phyloP scores from a whole-genome alignment of 2,888 invertebrate species.

The Tachina fera region DNA sequence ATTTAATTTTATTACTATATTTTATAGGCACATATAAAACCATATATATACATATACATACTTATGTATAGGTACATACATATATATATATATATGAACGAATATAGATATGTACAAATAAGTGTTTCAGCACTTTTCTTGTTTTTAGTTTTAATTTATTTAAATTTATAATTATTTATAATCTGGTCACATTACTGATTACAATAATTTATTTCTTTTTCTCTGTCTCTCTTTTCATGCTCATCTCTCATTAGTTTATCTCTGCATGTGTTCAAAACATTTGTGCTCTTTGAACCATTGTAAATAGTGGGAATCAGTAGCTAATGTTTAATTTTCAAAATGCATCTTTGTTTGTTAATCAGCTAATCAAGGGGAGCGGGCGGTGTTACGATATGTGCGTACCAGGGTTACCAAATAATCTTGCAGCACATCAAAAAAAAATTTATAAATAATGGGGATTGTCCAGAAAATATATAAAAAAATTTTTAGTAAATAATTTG shows the following conservation, averaged over 20 bases:
- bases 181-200: conserved; percentile 11
- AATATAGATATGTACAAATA: too few species aligned
- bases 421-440: not conserved
- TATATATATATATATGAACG: not conserved
- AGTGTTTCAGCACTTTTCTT: too few species aligned
- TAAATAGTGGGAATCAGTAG: conserved; percentile 2
- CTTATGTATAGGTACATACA: not conserved
- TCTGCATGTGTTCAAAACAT: not conserved
- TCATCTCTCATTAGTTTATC: not conserved
- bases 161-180: not conserved
- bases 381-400: not conserved
- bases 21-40: too few species aligned
- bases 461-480: too few species aligned
- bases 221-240: not conserved
- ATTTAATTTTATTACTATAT: too few species aligned
- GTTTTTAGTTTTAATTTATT: not conserved
- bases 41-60: too few species aligned
- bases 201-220: not conserved
- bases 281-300: not conserved
- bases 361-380: conserved; percentile 16
- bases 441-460: too few species aligned
- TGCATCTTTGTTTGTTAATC: conserved; percentile 34
- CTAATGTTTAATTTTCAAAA: not conserved
- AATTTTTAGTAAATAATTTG: too few species aligned
- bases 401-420: not conserved